Conservation (phyloP, 2,113 vertebrate genomes). For the Pomatorhinus ruficollis region DNA sequence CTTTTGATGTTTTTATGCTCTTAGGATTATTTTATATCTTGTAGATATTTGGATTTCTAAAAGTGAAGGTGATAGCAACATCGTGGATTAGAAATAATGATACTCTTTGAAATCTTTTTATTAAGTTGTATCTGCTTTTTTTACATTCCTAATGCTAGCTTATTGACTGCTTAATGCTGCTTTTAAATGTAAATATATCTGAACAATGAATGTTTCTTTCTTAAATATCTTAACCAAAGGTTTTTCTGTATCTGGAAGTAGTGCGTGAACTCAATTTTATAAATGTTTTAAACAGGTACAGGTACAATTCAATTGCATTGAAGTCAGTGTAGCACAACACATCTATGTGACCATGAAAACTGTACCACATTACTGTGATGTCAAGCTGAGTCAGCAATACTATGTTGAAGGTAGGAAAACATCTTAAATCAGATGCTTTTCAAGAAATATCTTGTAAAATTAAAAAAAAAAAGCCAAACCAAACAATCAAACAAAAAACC, state of each 20-base stretch:
- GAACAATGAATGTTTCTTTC: not conserved
- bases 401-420: slow-evolving; percentile 78
- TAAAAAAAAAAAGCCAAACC: not conserved
- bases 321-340: slow-evolving; percentile 75
- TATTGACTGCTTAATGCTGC: not conserved
- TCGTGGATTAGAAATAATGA: not conserved
- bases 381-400: slow-evolving; percentile 72
- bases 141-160: not conserved
- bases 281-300: slow-evolving; percentile 76
- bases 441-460: not conserved
- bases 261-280: not conserved
- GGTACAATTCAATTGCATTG: slow-evolving; percentile 80
- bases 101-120: not conserved
- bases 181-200: not conserved
- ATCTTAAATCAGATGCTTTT: not conserved
- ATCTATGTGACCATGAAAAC: slow-evolving; percentile 82
- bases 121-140: not conserved
- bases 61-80: not conserved
- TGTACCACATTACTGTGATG: slow-evolving; percentile 81
- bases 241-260: not conserved
- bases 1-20: not conserved
- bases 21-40: not conserved
- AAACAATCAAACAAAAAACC: not conserved
- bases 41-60: not conserved
- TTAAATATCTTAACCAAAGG: not conserved